phyloP scores from a whole-genome alignment of 2,113 vertebrate genomes.

The Saguinus imperator region DNA sequence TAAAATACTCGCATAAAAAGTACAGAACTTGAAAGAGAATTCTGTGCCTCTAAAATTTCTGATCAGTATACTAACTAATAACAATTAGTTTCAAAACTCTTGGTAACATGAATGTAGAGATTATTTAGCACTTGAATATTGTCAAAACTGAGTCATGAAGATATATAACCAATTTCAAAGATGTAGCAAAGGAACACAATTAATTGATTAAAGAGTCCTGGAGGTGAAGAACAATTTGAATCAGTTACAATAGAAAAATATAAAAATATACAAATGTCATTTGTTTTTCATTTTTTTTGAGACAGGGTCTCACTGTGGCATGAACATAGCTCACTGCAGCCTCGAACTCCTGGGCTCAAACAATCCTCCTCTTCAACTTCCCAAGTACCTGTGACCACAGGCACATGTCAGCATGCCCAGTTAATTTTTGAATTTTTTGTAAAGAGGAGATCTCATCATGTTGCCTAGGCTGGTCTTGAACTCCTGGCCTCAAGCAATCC shows the following conservation, averaged over 20 bases:
- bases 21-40: background rate
- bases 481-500: no score
- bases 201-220: background rate
- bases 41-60: background rate
- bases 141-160: background rate
- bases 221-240: background rate
- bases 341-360: no score
- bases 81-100: background rate
- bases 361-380: no score
- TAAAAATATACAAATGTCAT: no score
- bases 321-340: no score
- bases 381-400: no score
- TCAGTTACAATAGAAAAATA: background rate
- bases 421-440: no score
- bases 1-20: background rate
- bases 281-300: no score
- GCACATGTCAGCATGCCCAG: accelerated
- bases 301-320: no score
- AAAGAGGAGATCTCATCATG: no score
- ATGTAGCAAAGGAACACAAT: background rate
- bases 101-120: background rate
- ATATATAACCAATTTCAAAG: background rate
- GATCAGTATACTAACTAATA: background rate
- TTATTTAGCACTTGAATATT: background rate
- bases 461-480: no score